phyloP scores from a whole-genome alignment of 2,797 vertebrate genomes.

The Fundulus diaphanus region DNA sequence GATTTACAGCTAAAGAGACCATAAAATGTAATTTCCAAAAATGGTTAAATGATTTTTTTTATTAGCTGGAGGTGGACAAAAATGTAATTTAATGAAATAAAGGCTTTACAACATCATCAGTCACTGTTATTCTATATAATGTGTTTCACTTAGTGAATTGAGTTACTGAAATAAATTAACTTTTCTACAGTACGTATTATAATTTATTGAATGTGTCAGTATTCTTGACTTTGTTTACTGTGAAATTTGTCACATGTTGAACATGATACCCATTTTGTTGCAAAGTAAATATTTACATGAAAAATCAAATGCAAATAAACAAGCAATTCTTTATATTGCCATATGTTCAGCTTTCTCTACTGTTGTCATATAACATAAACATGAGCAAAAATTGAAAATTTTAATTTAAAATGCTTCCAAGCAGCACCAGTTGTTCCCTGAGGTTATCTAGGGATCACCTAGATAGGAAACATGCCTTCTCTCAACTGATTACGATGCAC shows the following conservation, averaged over 20 bases:
- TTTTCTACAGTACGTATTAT: too few species aligned
- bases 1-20: not conserved
- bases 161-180: too few species aligned
- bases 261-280: not conserved
- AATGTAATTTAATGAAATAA: too few species aligned
- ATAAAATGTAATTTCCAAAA: too few species aligned
- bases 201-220: too few species aligned
- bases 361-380: constrained; percentile 1
- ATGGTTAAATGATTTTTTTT: too few species aligned
- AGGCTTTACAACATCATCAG: too few species aligned
- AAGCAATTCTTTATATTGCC: not conserved
- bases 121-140: too few species aligned
- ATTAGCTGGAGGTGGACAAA: too few species aligned
- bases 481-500: constrained; percentile 8
- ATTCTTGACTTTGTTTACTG: not conserved
- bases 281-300: not conserved
- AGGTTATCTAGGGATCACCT: constrained; percentile 12
- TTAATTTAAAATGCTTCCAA: constrained; percentile 27
- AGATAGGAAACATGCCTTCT: constrained; percentile 6
- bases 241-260: not conserved
- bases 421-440: constrained; percentile 23
- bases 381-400: constrained; percentile 31
- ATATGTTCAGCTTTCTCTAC: constrained; percentile 1
- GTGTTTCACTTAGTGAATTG: too few species aligned
- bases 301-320: not conserved